A percentile compares a stretch with the other conserved stretches of the same genome.
Evolutionary conservation across 2,888 invertebrate genomes (phyloP).

Genomic region (Lasioglossum leucozonium): DNA sequence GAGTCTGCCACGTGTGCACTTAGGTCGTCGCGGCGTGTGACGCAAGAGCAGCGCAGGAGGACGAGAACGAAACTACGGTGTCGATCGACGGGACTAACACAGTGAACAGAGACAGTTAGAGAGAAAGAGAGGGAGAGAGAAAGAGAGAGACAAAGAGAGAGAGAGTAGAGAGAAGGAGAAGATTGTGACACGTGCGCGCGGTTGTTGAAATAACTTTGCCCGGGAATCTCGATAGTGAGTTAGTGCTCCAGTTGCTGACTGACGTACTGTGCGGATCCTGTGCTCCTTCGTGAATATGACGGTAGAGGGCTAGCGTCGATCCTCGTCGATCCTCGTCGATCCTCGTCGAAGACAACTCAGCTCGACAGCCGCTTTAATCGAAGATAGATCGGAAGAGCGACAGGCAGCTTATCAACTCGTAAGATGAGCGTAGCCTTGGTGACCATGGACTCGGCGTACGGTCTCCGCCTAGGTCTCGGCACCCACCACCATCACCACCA

Average conservation of each 20-base stretch:
- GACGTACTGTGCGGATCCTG: slow-evolving; percentile 28
- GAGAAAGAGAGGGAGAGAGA: not conserved
- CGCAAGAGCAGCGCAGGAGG: slow-evolving; percentile 16
- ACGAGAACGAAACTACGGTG: not conserved
- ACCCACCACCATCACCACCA: slow-evolving; percentile 72
- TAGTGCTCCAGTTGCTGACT: slow-evolving; percentile 43
- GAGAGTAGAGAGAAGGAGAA: not conserved
- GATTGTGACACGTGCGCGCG: slow-evolving; percentile 46
- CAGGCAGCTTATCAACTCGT: not conserved
- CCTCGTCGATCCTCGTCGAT: not conserved
- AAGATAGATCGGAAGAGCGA: not conserved
- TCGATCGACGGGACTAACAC: slow-evolving; percentile 10
- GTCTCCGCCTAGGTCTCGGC: slow-evolving; percentile 74
- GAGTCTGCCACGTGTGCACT: slow-evolving; percentile 31
- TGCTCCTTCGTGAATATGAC: slow-evolving; percentile 39
- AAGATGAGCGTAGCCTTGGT: slow-evolving; percentile 81
- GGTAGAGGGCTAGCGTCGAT: slow-evolving; percentile 14
- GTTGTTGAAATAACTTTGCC: not conserved
- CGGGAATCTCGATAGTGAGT: not conserved
- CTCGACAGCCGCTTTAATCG: not conserved
- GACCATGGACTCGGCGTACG: slow-evolving; percentile 79
- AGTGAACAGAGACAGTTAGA: slow-evolving; percentile 20
- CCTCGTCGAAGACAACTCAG: not conserved
- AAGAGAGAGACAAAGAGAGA: not conserved
- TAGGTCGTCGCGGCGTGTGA: not conserved